Percentiles rank a stretch among this genome's conserved stretches.
These are phyloP conservation scores for Tethya wilhelma DNA, from an alignment of 37 sponge, comb jelly and placozoan species.

Conservation along the genomic window DNA sequence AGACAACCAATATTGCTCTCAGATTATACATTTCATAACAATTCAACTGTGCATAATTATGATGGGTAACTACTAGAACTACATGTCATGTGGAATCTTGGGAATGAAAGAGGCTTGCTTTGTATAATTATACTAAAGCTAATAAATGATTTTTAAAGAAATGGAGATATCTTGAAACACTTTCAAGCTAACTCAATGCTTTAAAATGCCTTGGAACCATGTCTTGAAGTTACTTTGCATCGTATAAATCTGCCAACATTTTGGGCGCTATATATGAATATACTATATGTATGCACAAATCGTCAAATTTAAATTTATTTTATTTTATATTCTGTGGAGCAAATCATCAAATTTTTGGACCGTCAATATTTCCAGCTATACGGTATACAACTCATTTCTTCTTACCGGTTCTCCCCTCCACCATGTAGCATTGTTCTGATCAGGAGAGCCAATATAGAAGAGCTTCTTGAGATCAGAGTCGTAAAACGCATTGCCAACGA, in stretches of 20 bases:
- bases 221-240: neutral
- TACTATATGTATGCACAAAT: too few relatives aligned
- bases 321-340: too few relatives aligned
- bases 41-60: too few relatives aligned
- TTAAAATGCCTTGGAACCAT: neutral
- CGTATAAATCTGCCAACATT: neutral
- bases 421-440: slow-evolving; percentile 71
- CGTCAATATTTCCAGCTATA: neutral
- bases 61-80: too few relatives aligned
- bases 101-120: too few relatives aligned
- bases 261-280: too few relatives aligned
- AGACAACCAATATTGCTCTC: too few relatives aligned
- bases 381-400: neutral
- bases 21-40: too few relatives aligned
- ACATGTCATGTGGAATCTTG: too few relatives aligned
- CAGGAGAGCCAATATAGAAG: slow-evolving; percentile 37
- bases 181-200: too few relatives aligned
- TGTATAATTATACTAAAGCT: neutral
- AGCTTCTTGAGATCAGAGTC: slow-evolving; percentile 73
- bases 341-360: neutral
- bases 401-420: slow-evolving; percentile 93
- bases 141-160: neutral
- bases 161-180: too few relatives aligned
- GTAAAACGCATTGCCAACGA: slow-evolving; percentile 81
- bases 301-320: too few relatives aligned